phyloP scores from a whole-genome alignment of 2,113 vertebrate genomes.

The Engraulis encrasicolus region DNA sequence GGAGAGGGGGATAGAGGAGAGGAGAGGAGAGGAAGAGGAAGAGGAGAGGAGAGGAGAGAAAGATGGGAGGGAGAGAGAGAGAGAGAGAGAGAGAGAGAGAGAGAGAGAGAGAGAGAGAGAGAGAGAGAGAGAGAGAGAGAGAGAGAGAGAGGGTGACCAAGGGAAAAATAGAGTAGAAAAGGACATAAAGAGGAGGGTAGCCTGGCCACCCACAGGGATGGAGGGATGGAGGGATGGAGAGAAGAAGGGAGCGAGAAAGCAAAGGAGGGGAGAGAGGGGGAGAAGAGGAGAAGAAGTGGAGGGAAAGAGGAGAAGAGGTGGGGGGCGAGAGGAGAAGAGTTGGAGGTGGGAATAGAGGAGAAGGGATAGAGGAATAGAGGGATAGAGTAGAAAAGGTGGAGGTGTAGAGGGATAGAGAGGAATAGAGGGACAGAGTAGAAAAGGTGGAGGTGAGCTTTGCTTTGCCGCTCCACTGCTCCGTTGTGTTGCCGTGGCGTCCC shows the following conservation, averaged over 20 bases:
- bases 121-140: not conserved
- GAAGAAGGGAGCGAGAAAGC: not conserved
- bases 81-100: slow-evolving; percentile 9
- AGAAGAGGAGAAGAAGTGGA: not conserved
- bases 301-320: no score
- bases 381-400: no score
- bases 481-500: no score
- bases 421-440: no score
- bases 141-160: not conserved
- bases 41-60: not conserved
- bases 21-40: not conserved
- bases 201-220: slow-evolving; percentile 46
- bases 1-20: not conserved
- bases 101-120: not conserved
- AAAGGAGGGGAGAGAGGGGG: not conserved
- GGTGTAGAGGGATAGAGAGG: no score
- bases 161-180: not conserved
- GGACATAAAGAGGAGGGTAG: not conserved
- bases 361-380: no score
- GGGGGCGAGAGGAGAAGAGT: no score
- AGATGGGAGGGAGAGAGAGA: not conserved
- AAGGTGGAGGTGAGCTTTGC: no score
- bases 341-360: no score
- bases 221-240: slow-evolving; percentile 35
- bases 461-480: no score